A percentile compares a stretch with the other conserved stretches of the same genome.
These are phyloP conservation scores for Galerucella calmariensis DNA, from an alignment of 2,888 invertebrate genomes.

Conservation along the genomic window DNA sequence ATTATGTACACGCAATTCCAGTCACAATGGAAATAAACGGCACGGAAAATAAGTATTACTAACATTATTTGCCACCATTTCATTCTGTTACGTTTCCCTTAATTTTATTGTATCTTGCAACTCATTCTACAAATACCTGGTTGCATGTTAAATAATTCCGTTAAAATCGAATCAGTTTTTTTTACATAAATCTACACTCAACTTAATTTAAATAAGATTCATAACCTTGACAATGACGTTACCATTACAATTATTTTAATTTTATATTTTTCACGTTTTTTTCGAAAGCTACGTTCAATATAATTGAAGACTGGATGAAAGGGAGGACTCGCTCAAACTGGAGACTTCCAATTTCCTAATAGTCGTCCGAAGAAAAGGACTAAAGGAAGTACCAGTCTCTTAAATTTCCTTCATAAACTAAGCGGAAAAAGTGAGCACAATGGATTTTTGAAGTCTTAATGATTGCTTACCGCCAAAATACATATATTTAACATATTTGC, in stretches of 20 bases:
- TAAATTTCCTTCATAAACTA: too few species aligned
- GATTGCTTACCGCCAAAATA: too few species aligned
- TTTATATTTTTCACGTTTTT: neutral
- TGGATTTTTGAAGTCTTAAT: too few species aligned
- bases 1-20: slow-evolving; percentile 59
- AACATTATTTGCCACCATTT: slow-evolving; percentile 34
- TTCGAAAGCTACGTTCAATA: too few species aligned
- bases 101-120: slow-evolving; percentile 33
- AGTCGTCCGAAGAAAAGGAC: too few species aligned
- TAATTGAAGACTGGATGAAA: too few species aligned
- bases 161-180: slow-evolving; percentile 19
- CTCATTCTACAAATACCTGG: slow-evolving; percentile 27
- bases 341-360: too few species aligned
- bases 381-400: too few species aligned
- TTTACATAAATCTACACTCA: slow-evolving; percentile 24
- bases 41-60: slow-evolving; percentile 38
- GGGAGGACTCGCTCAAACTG: too few species aligned
- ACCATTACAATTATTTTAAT: neutral
- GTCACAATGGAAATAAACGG: slow-evolving; percentile 35
- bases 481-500: too few species aligned
- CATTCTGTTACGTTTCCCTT: slow-evolving; percentile 38
- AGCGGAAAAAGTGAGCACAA: too few species aligned
- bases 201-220: slow-evolving; percentile 3
- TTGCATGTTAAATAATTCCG: slow-evolving; percentile 18
- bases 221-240: neutral